These are phyloP conservation scores for Chesias legatella DNA, from an alignment of 2,888 invertebrate genomes.

Conservation along the genomic window DNA sequence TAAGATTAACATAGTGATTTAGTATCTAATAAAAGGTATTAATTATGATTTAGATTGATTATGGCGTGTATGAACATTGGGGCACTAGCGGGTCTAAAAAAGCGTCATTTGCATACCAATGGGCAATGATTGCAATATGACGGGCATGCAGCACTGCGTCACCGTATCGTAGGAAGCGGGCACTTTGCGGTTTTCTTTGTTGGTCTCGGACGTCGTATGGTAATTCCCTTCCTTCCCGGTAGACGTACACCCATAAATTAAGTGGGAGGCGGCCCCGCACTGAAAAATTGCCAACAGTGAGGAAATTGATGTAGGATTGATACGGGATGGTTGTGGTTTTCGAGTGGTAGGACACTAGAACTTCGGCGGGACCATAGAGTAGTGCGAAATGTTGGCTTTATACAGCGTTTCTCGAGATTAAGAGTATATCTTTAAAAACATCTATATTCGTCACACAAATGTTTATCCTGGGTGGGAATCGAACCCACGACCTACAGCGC, in stretches of 20 bases:
- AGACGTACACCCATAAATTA: constrained; percentile 66
- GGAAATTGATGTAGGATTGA: constrained; percentile 45
- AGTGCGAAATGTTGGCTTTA: no score
- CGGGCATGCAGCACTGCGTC: constrained; percentile 50
- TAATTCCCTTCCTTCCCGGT: constrained; percentile 73
- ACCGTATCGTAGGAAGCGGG: constrained; percentile 46
- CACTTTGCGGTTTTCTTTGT: constrained; percentile 57
- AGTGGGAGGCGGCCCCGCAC: constrained; percentile 58
- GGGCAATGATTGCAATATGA: constrained; percentile 23
- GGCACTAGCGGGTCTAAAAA: background rate
- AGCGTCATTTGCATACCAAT: constrained; percentile 12
- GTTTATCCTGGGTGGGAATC: no score
- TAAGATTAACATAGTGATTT: no score
- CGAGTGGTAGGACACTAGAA: background rate
- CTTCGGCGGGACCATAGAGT: no score
- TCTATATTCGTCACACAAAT: no score
- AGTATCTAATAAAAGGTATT: no score
- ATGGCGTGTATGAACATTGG: no score
- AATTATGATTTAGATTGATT: no score
- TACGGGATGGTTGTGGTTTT: constrained; percentile 30
- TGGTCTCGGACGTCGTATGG: constrained; percentile 68
- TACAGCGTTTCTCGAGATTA: no score
- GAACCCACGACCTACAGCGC: no score
- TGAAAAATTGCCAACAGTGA: constrained; percentile 72
- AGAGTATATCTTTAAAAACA: no score